A percentile compares a stretch with the other conserved stretches of the same genome.
These are phyloP conservation scores for Brachyptera putata DNA, from an alignment of 2,888 invertebrate species.

Conservation along the genomic window DNA sequence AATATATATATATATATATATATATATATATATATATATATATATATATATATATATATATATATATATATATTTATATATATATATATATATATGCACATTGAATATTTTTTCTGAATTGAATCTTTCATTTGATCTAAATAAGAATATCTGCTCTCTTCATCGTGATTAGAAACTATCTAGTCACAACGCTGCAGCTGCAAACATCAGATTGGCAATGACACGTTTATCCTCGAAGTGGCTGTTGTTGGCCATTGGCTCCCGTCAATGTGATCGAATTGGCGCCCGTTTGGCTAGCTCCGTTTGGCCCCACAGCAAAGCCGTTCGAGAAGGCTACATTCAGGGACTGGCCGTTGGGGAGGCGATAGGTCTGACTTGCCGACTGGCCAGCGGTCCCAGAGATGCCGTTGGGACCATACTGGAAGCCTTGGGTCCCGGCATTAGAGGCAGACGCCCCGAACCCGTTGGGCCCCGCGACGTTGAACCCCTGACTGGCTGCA, in stretches of 20 bases:
- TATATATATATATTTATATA: too few relatives aligned
- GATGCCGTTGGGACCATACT: constrained; percentile 38
- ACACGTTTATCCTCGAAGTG: neutral
- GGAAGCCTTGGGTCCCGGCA: constrained; percentile 42
- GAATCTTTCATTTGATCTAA: too few relatives aligned
- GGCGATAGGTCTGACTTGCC: constrained; percentile 42
- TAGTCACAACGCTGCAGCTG: too few relatives aligned
- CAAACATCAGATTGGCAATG: too few relatives aligned
- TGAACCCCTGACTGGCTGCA: constrained; percentile 34
- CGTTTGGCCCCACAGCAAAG: constrained; percentile 39
- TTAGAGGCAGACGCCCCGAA: constrained; percentile 45
- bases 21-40: too few relatives aligned
- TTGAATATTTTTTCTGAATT: too few relatives aligned
- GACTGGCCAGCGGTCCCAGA: constrained; percentile 43
- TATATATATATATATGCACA: too few relatives aligned
- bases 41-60: too few relatives aligned
- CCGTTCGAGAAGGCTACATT: constrained; percentile 44
- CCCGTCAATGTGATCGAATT: constrained; percentile 3
- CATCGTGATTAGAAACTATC: too few relatives aligned
- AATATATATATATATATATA: too few relatives aligned
- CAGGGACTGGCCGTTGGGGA: constrained; percentile 46
- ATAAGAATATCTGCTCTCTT: too few relatives aligned
- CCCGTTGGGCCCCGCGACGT: constrained; percentile 32
- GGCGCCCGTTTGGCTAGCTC: neutral
- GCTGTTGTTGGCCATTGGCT: constrained; percentile 4